These are phyloP conservation scores for Trachythela sp. DNA, from an alignment of 64 coral and sea anemone species.

Conservation along the genomic window DNA sequence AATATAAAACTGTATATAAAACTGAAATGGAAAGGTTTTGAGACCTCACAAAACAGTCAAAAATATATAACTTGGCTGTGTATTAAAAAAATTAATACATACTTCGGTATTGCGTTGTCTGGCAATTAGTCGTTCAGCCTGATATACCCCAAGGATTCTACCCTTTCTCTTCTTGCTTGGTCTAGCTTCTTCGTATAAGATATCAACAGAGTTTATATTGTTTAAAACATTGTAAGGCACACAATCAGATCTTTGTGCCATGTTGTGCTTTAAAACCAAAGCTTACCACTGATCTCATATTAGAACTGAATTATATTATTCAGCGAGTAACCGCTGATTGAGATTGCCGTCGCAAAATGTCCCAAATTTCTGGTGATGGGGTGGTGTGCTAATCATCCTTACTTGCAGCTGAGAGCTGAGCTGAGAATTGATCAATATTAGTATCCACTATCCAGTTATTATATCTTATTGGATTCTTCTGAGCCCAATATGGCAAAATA, in stretches of 20 bases:
- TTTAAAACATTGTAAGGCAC: slow-evolving; percentile 13
- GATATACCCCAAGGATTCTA: not conserved
- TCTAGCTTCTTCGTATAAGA: not conserved
- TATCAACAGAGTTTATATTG: not conserved
- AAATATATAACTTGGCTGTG: too few species aligned
- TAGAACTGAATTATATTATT: not conserved
- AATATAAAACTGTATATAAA: not conserved
- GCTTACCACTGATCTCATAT: not conserved
- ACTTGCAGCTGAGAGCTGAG: too few species aligned
- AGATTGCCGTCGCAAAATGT: not conserved
- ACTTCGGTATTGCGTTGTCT: not conserved
- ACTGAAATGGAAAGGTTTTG: not conserved
- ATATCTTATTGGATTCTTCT: too few species aligned
- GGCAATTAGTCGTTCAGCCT: not conserved
- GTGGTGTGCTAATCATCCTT: too few species aligned
- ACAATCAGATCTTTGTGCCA: not conserved
- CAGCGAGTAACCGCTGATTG: not conserved
- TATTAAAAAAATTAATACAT: not conserved
- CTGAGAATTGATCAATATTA: too few species aligned
- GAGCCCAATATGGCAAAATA: too few species aligned
- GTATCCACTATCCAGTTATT: too few species aligned
- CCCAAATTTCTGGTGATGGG: not conserved
- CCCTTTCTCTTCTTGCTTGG: not conserved
- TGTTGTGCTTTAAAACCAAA: too few species aligned
- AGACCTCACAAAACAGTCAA: too few species aligned